Evolutionary conservation across 2,113 vertebrate genomes (phyloP), one percentile per base, ranked within the genome.

Genomic region (Leucopsar rothschildi): DNA sequence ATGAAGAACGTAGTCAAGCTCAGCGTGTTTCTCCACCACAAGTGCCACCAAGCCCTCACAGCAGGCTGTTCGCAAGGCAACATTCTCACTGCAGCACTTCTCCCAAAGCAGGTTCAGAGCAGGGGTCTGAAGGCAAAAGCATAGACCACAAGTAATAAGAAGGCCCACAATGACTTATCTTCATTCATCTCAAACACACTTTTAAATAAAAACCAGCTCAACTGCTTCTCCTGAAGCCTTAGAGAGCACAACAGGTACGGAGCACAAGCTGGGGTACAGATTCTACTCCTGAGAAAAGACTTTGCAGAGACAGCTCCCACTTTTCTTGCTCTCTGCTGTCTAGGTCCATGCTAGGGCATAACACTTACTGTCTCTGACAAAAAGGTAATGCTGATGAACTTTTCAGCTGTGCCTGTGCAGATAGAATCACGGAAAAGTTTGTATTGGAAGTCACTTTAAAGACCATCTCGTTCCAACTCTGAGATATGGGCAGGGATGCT

Each of bases 61-160:
- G 97, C 99, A 99, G 63, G 98, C 97, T 6, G 98, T 98, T 28
- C 98, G 97, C 81, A 99, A 98, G 50, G 97, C 96, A 11, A 98
- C 97, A 2, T 91, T 96, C 69, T 99, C 99, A 81, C 98, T 97
- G 97, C 99, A 98, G 87, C 99, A 99, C 91, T 98, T 99, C 95
- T 99, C 98, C 99, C 99, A 99, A 31, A 99, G 98, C 76, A 98
- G 93, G 94, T 98, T 98, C 97, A 99, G 66, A 8, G 99, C 98
- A 16, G 98, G 98, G 40, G 98, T 98, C 99, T 99, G 96, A 88
- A 97, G 95, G 55, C 15, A 95, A 96, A 95, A 83, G 27, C 18
- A 73, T 22, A 4, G 81, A 27, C 83, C 45, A 93, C 15, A 81
- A 76, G 6, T 16, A 87, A 44, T 56, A 18, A 95, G 18, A 68